Percentiles rank a stretch among this genome's conserved stretches.
Conservation (phyloP, 2,888 invertebrate species). For the Ariolimax columbianus region DNA sequence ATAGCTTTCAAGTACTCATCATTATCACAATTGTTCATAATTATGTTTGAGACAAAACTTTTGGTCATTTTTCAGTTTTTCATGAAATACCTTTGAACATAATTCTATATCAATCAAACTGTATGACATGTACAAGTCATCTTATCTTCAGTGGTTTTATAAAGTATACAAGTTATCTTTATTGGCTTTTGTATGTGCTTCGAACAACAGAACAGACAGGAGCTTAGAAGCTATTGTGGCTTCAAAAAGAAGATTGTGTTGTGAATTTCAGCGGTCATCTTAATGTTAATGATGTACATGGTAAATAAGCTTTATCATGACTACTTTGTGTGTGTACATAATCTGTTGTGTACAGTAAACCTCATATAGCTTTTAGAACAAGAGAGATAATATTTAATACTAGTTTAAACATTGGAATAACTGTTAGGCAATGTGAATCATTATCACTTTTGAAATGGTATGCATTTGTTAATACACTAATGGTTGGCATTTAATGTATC, state of each 20-base stretch:
- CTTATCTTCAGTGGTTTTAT: not conserved
- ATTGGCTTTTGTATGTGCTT: not conserved
- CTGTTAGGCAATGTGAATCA: not conserved
- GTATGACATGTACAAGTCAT: not conserved
- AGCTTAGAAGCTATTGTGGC: not conserved
- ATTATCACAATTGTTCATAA: not conserved
- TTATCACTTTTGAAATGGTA: not conserved
- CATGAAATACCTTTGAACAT: not conserved
- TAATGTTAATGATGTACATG: not conserved
- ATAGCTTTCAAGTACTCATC: not conserved
- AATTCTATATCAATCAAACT: not conserved
- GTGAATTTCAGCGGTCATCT: not conserved
- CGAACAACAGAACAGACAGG: not conserved
- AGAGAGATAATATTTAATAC: not conserved
- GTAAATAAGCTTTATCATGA: not conserved
- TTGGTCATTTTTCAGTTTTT: not conserved
- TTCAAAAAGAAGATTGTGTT: not conserved
- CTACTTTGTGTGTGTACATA: not conserved
- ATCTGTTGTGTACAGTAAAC: not conserved
- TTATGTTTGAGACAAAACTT: too few relatives aligned
- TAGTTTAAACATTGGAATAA: not conserved
- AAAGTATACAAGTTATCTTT: not conserved
- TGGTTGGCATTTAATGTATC: not conserved
- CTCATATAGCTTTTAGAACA: not conserved
- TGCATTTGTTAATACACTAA: not conserved